A percentile compares a stretch with the other conserved stretches of the same genome.
These are phyloP conservation scores for Tetropium fuscum DNA, from an alignment of 2,888 invertebrate genomes.

Conservation along the genomic window DNA sequence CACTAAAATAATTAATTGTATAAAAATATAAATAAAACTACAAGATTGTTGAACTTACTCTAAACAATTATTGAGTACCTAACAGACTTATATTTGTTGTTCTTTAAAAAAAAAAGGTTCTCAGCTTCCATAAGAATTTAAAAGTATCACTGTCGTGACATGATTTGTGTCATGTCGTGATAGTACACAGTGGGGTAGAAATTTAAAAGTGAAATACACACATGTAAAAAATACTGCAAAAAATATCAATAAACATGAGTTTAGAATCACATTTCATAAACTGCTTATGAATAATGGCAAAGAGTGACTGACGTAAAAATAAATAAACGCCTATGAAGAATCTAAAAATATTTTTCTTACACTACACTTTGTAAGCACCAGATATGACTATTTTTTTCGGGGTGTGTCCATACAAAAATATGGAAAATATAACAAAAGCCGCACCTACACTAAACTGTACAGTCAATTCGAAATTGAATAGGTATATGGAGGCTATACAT, in stretches of 20 bases:
- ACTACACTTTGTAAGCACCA: constrained; percentile 52
- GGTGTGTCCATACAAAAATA: constrained; percentile 92
- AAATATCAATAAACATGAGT: background rate
- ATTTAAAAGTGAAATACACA: background rate
- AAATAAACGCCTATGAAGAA: constrained; percentile 1
- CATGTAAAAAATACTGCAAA: background rate
- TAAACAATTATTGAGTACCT: too few relatives aligned
- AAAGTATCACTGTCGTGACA: too few relatives aligned
- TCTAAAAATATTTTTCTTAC: background rate
- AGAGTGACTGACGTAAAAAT: background rate
- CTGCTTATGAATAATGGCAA: constrained; percentile 9
- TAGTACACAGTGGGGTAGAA: too few relatives aligned
- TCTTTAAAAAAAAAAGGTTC: too few relatives aligned
- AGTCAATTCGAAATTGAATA: constrained; percentile 91
- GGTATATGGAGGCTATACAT: constrained; percentile 91
- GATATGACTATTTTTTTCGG: constrained; percentile 64
- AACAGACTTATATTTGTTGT: too few relatives aligned
- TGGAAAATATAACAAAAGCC: constrained; percentile 89
- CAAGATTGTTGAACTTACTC: too few relatives aligned
- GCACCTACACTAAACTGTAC: constrained; percentile 90
- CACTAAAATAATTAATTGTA: too few relatives aligned
- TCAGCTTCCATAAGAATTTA: too few relatives aligned
- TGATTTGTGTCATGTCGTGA: too few relatives aligned
- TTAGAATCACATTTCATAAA: constrained; percentile 4
- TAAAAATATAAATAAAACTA: too few relatives aligned